A percentile compares a stretch with the other conserved stretches of the same genome.
These are phyloP conservation scores for Drosophila saltans DNA, from an alignment of 1,140 invertebrate species.

Conservation along the genomic window DNA sequence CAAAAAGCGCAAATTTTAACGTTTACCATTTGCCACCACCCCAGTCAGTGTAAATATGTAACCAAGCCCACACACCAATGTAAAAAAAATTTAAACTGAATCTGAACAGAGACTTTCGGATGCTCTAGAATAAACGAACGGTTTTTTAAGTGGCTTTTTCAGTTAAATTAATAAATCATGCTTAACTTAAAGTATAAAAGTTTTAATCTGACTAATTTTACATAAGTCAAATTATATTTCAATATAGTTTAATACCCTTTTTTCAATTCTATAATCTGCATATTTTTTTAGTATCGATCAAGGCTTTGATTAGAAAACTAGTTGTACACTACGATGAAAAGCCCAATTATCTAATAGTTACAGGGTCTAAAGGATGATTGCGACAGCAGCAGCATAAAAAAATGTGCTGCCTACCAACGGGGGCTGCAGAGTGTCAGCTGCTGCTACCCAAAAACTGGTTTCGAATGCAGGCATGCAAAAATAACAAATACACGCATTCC, in stretches of 20 bases:
- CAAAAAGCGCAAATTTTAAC: conserved; percentile 17
- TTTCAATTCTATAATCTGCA: too few relatives aligned
- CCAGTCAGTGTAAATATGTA: neutral
- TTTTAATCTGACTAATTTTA: too few relatives aligned
- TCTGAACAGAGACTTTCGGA: neutral
- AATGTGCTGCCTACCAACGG: neutral
- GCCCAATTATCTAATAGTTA: neutral
- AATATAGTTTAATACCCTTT: too few relatives aligned
- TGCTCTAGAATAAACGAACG: neutral
- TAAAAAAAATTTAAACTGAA: too few relatives aligned
- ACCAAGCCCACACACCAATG: neutral
- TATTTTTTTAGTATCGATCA: too few relatives aligned
- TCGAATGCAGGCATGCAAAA: conserved; percentile 45
- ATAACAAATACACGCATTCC: conserved; percentile 39
- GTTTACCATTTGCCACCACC: conserved; percentile 27
- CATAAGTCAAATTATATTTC: too few relatives aligned
- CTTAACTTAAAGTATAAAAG: too few relatives aligned
- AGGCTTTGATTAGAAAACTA: too few relatives aligned
- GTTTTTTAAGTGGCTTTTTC: too few relatives aligned
- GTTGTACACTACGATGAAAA: neutral
- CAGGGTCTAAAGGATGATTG: neutral
- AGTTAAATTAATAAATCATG: too few relatives aligned
- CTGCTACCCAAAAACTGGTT: conserved; percentile 23
- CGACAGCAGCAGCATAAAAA: conserved; percentile 19
- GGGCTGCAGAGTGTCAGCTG: conserved; percentile 45